Evolutionary conservation across 2,888 invertebrate species (phyloP).

Genomic region (Polietes domitor): DNA sequence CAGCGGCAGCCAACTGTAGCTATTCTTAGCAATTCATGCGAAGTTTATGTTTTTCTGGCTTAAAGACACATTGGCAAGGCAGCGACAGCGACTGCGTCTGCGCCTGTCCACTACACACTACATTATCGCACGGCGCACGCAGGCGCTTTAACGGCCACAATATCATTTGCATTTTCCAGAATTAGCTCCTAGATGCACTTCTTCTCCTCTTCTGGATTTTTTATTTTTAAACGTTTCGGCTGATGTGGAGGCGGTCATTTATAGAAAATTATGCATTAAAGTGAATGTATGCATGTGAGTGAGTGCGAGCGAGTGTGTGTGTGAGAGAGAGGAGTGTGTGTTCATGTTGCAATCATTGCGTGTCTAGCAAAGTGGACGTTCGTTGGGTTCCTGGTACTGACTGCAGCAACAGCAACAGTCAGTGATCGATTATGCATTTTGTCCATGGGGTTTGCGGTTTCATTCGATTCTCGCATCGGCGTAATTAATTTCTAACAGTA

Average conservation of each 20-base stretch:
- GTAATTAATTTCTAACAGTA: slow-evolving; percentile 39
- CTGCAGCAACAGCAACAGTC: neutral
- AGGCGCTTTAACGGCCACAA: slow-evolving; percentile 21
- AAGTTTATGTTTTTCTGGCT: slow-evolving; percentile 12
- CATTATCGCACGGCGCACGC: slow-evolving; percentile 7
- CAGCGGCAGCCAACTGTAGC: neutral
- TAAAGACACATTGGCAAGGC: slow-evolving; percentile 5
- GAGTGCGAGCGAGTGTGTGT: neutral
- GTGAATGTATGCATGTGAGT: slow-evolving; percentile 13
- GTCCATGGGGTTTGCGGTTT: slow-evolving; percentile 2
- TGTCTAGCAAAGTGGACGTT: slow-evolving; percentile 21
- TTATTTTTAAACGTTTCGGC: neutral
- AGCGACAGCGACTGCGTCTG: neutral
- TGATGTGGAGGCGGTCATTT: slow-evolving; percentile 35
- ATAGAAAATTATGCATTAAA: slow-evolving; percentile 32
- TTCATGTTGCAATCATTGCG: slow-evolving; percentile 24
- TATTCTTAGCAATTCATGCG: neutral
- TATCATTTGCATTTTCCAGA: slow-evolving; percentile 34
- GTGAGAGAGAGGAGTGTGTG: no score
- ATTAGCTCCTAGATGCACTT: slow-evolving; percentile 21
- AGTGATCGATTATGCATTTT: slow-evolving; percentile 33
- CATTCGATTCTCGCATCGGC: slow-evolving; percentile 22
- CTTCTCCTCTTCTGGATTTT: neutral
- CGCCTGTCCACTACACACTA: neutral
- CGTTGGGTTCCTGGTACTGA: slow-evolving; percentile 31